Evolutionary conservation across 2,113 vertebrate species (phyloP).

Genomic region (Nycticebus coucang): DNA sequence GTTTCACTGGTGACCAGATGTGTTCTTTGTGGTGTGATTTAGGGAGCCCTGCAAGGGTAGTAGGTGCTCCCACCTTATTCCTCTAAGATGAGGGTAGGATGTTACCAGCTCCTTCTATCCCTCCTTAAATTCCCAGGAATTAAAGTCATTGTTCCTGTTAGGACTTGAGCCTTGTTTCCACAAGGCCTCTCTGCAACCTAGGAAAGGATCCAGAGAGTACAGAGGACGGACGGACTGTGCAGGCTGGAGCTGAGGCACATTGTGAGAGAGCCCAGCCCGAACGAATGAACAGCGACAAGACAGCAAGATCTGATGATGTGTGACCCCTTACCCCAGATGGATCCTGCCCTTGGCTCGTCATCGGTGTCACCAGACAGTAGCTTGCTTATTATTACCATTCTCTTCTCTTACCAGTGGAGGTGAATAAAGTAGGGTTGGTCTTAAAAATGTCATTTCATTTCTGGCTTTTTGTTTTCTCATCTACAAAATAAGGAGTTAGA

Average conservation of each 20-base stretch:
- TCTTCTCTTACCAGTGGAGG: neutral
- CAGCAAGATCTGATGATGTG: too few relatives aligned
- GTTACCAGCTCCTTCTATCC: neutral
- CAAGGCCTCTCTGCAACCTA: neutral
- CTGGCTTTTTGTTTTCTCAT: neutral
- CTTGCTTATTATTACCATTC: neutral
- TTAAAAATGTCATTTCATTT: neutral
- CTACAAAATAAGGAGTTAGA: neutral
- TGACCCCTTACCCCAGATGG: neutral
- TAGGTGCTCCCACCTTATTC: neutral
- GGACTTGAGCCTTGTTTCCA: neutral
- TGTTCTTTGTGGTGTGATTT: neutral
- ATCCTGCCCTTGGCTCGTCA: neutral
- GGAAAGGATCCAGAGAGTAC: neutral
- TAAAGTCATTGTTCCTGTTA: neutral
- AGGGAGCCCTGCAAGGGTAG: neutral
- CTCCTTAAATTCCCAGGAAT: neutral
- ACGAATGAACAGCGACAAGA: neutral
- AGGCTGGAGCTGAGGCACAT: neutral
- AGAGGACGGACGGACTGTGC: neutral
- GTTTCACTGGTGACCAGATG: neutral
- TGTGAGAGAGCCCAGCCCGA: neutral
- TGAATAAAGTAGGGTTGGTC: neutral
- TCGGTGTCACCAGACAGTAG: neutral
- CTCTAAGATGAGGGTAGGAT: neutral